Percentiles rank a stretch among this genome's conserved stretches.
Conservation (phyloP, 2,888 invertebrate species). For the Ptilodon capucinus region DNA sequence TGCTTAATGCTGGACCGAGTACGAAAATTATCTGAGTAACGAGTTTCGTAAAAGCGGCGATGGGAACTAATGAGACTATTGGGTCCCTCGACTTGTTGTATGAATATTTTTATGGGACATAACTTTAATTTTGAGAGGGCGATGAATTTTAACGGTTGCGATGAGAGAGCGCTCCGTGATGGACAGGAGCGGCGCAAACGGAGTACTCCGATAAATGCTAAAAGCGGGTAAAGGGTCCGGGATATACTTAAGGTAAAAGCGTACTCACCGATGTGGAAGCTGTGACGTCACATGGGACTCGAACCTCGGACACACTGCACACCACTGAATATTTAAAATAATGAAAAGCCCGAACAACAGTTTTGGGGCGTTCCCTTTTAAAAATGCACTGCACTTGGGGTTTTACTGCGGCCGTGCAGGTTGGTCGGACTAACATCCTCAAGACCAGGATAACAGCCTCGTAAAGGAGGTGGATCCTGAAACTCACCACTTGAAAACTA, state of each 20-base stretch:
- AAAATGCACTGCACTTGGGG: conserved; percentile 79
- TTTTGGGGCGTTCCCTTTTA: conserved; percentile 75
- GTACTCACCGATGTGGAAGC: conserved; percentile 58
- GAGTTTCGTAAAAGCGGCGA: conserved; percentile 75
- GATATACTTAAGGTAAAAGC: conserved; percentile 49
- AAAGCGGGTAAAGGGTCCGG: conserved; percentile 42
- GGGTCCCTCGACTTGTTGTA: conserved; percentile 69
- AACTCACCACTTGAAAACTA: conserved; percentile 51
- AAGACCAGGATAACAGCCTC: conserved; percentile 65
- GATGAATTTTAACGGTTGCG: conserved; percentile 65
- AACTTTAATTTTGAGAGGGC: conserved; percentile 70
- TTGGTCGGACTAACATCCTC: conserved; percentile 71
- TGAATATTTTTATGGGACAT: conserved; percentile 72
- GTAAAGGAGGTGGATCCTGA: conserved; percentile 67
- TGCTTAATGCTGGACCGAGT: conserved; percentile 72
- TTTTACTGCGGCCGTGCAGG: conserved; percentile 77
- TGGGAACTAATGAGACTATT: conserved; percentile 75
- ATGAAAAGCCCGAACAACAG: conserved; percentile 68
- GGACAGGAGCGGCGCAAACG: conserved; percentile 28
- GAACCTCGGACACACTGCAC: conserved; percentile 64
- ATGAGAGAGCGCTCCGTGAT: conserved; percentile 40
- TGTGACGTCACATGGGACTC: conserved; percentile 48
- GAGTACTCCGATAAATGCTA: conserved; percentile 49
- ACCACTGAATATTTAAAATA: conserved; percentile 79
- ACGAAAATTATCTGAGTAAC: conserved; percentile 76